Base-by-base conservation (phyloP, 1,140 invertebrate species). In the Dolichoris vasculosae region DNA sequence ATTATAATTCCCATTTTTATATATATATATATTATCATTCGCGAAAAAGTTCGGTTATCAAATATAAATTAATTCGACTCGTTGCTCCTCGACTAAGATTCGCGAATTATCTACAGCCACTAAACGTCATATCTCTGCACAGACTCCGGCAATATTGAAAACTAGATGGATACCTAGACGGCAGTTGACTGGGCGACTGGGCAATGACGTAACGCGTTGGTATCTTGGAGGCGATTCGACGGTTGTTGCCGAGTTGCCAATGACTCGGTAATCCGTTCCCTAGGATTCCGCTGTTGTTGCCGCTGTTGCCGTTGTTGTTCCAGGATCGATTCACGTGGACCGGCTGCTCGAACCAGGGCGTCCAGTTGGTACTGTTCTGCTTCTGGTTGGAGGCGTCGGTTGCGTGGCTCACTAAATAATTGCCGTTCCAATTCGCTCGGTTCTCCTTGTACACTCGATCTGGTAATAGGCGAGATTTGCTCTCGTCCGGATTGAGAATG, bases 261-360 rank as follows among this genome's bases (percentile, higher is more conserved):
- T 91, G 89, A 83, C 87, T 93, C 84, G 93, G 91, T 67, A 93
- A 95, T 82, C 94, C 35, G 46, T 40, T 67, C 64, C 95, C 35
- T 1, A 71, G n/a, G 79, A 95, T 95, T 88, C 95, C 90, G 83
- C 94, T 94, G 90, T 95, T 94, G 30, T 95, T 95, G 94, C 83
- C n/a, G n/a, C n/a, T n/a, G n/a, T n/a, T n/a, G 83, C 94, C 94
- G 90, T 95, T 94, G 30, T 95, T 95, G 94, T 83, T 75, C 85
- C 80, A 86, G 3, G 64, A 30, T 0, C 85, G 76, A 48, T 48
- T 83, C 2, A 76, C 67, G 38, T 86, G 75, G 1, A 15, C 86
- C 59, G 89, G 90, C 85, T 88, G 87, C 82, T 93, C 94, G 89
- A 89, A 92, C 93, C 90, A 94, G 23, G 63, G 75, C 17, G 88